Evolutionary conservation across 2,797 vertebrate species (phyloP).

Genomic region (Paratrypauchen microcephalus): DNA sequence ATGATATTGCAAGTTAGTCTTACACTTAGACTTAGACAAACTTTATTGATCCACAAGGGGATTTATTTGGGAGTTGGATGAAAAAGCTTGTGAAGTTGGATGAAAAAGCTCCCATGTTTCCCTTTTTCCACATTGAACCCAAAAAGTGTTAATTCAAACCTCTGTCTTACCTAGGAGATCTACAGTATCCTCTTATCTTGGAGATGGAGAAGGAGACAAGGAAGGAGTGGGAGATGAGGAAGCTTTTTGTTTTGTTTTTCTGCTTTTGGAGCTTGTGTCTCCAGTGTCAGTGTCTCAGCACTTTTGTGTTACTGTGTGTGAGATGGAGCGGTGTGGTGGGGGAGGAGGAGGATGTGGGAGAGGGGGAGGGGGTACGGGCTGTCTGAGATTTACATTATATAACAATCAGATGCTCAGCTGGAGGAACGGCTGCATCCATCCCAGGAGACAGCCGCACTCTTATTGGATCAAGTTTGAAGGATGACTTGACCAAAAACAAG

Average conservation of each 20-base stretch:
- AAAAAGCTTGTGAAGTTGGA: too few relatives aligned
- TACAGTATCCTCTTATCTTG: too few relatives aligned
- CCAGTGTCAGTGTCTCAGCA: constrained; percentile 53
- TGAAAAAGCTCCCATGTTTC: neutral
- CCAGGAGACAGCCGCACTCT: constrained; percentile 23
- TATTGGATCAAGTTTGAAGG: constrained; percentile 29
- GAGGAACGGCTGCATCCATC: constrained; percentile 49
- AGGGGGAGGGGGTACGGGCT: constrained; percentile 8
- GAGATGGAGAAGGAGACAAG: constrained; percentile 17
- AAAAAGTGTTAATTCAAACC: neutral
- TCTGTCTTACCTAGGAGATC: neutral
- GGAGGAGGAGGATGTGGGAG: constrained; percentile 21
- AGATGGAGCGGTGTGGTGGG: constrained; percentile 12
- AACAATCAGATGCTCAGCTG: constrained; percentile 60
- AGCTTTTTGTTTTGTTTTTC: constrained; percentile 63
- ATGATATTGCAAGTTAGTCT: neutral
- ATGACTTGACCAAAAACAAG: constrained; percentile 47
- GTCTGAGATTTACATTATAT: constrained; percentile 53
- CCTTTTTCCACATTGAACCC: neutral
- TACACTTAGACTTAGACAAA: too few relatives aligned
- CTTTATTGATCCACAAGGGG: too few relatives aligned
- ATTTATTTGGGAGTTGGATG: too few relatives aligned
- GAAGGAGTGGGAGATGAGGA: constrained; percentile 46
- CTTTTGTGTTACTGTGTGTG: constrained; percentile 23
- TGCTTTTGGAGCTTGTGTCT: constrained; percentile 64